Conservation (phyloP, 30 jellyfish, hydroid and myxozoan species). For the Clytia hemisphaerica region DNA sequence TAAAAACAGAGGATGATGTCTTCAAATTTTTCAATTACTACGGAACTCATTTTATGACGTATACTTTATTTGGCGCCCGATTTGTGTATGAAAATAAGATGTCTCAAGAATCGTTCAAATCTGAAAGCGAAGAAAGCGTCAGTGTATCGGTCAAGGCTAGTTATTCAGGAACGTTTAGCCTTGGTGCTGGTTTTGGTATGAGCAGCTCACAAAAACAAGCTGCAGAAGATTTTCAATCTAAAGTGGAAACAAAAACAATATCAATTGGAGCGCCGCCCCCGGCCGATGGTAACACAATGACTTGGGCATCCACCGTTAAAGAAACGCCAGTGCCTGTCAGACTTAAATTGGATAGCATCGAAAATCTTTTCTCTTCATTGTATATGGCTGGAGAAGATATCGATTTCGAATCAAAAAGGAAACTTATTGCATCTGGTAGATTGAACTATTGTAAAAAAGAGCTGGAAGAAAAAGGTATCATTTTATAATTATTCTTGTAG, state of each 20-base stretch:
- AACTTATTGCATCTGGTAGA: too few relatives aligned
- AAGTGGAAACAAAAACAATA: conserved; percentile 39
- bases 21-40: conserved; percentile 34
- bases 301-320: conserved; percentile 60
- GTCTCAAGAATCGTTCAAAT: conserved; percentile 15
- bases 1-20: conserved; percentile 13
- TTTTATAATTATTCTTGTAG: too few relatives aligned
- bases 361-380: conserved; percentile 31
- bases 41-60: conserved; percentile 44
- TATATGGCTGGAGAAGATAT: conserved; percentile 28
- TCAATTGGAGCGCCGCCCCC: conserved; percentile 69
- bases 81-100: conserved; percentile 41
- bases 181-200: conserved; percentile 24
- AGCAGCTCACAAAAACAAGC: conserved; percentile 6
- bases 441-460: too few relatives aligned
- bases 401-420: too few relatives aligned
- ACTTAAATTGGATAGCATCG: conserved; percentile 35
- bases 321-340: conserved; percentile 51
- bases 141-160: conserved; percentile 35
- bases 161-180: conserved; percentile 28
- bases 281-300: conserved; percentile 35
- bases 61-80: conserved; percentile 47
- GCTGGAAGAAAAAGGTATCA: too few relatives aligned
- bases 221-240: conserved; percentile 26
- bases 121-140: not conserved